Percentiles rank a stretch among this genome's conserved stretches.
These are phyloP conservation scores for Eriocheir sinensis DNA, from an alignment of 1,140 invertebrate genomes.

Conservation along the genomic window DNA sequence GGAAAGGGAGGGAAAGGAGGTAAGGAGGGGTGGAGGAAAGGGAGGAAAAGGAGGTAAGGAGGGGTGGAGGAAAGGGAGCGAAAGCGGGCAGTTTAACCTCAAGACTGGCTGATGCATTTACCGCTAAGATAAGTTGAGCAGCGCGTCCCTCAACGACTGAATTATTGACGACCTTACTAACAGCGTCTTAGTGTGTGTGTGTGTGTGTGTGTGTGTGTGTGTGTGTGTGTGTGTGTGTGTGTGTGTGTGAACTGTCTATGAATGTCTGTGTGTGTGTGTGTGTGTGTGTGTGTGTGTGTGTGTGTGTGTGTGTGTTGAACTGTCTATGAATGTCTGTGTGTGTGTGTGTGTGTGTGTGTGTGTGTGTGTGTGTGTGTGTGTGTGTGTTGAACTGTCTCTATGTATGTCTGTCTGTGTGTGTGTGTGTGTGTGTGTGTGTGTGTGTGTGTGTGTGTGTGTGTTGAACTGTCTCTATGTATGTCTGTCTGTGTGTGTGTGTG, in stretches of 20 bases:
- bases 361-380: not conserved
- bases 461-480: no score
- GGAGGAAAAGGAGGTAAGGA: not conserved
- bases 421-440: slow-evolving; percentile 11
- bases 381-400: not conserved
- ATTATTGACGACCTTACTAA: not conserved
- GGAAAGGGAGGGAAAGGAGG: not conserved
- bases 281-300: slow-evolving; percentile 30
- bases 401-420: not conserved
- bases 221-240: slow-evolving; percentile 35
- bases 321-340: slow-evolving; percentile 25
- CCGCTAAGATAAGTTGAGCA: not conserved
- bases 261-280: not conserved
- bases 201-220: not conserved
- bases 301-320: slow-evolving; percentile 21
- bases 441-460: slow-evolving; percentile 18
- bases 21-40: not conserved
- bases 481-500: slow-evolving; percentile 19
- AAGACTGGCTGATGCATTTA: not conserved
- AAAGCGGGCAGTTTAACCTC: not conserved
- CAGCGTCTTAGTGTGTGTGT: not conserved
- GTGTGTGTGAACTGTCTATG: no score
- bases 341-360: not conserved
- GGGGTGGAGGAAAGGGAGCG: not conserved
- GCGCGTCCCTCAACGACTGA: not conserved